Evolutionary conservation across 1,140 invertebrate species (phyloP).

Genomic region (Aphelenchoides avenae): DNA sequence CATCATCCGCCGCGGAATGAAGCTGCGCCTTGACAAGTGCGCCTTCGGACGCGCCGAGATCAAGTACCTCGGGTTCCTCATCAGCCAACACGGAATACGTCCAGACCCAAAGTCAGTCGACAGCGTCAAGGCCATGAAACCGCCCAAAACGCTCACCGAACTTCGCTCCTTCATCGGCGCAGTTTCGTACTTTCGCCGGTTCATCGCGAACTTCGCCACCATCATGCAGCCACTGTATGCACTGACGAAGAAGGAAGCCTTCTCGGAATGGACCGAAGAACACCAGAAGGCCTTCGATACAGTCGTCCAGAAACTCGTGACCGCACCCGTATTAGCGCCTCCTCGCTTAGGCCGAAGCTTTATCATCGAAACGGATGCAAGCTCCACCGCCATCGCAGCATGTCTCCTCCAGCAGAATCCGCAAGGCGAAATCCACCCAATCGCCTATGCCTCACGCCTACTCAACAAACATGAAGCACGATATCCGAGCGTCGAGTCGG

Average conservation of each 20-base stretch:
- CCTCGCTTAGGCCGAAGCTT: conserved; percentile 25
- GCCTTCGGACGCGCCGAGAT: conserved; percentile 9
- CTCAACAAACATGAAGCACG: conserved; percentile 24
- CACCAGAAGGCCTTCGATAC: conserved; percentile 16
- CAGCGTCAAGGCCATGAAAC: conserved; percentile 2
- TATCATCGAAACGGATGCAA: conserved; percentile 22
- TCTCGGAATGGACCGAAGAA: neutral
- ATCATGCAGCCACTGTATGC: neutral
- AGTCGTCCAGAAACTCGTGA: conserved; percentile 2
- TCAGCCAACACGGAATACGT: conserved; percentile 7
- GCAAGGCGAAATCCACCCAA: conserved; percentile 15
- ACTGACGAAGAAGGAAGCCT: conserved; percentile 15
- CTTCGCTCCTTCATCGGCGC: conserved; percentile 21
- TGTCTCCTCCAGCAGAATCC: conserved; percentile 12
- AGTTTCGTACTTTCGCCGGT: conserved; percentile 11
- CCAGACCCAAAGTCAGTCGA: conserved; percentile 1
- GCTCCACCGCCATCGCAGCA: conserved; percentile 8
- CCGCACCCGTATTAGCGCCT: conserved; percentile 17
- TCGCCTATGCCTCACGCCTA: conserved; percentile 8
- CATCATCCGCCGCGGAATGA: conserved; percentile 1
- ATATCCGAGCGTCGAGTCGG: conserved; percentile 19
- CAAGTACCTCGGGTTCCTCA: conserved; percentile 9
- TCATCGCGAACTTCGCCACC: conserved; percentile 21
- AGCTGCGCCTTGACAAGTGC: conserved; percentile 14
- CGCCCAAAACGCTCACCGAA: conserved; percentile 22